phyloP scores from a whole-genome alignment of 2,113 vertebrate species.

The Actenoides lindsayi region DNA sequence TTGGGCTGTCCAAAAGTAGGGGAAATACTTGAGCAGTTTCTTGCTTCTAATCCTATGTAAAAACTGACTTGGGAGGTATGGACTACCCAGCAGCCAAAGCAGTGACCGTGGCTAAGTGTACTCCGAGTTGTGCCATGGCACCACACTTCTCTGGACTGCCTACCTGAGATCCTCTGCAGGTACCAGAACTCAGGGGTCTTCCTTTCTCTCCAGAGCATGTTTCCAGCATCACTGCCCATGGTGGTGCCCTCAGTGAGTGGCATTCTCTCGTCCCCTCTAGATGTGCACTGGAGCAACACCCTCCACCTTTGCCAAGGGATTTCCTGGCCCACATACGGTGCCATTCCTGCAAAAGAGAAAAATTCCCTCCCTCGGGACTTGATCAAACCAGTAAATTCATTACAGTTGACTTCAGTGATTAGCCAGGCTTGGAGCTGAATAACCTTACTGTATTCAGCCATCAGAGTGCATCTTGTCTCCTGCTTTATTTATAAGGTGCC shows the following conservation, averaged over 20 bases:
- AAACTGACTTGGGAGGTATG: neutral
- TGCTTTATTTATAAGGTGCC: constrained; percentile 59
- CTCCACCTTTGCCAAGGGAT: neutral
- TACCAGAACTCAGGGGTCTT: neutral
- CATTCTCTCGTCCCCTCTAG: neutral
- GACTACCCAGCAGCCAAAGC: neutral
- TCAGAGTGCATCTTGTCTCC: constrained; percentile 62
- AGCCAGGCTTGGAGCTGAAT: constrained; percentile 53
- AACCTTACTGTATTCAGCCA: constrained; percentile 54
- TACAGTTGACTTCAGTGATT: constrained; percentile 44
- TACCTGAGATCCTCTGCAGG: neutral
- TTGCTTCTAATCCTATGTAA: neutral
- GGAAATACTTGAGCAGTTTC: neutral
- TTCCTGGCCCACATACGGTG: neutral
- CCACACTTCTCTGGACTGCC: neutral
- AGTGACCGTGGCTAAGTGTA: neutral
- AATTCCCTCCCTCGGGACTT: constrained; percentile 3
- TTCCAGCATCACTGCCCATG: fast-evolving
- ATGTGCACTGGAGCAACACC: neutral
- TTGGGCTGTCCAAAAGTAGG: neutral
- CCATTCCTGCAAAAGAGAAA: neutral
- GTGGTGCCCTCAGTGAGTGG: neutral
- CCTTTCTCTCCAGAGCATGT: neutral
- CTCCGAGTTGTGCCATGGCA: neutral
- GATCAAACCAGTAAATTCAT: constrained; percentile 44